These are phyloP conservation scores for Dysmachus trigonus DNA, from an alignment of 2,888 invertebrate genomes.

Conservation along the genomic window DNA sequence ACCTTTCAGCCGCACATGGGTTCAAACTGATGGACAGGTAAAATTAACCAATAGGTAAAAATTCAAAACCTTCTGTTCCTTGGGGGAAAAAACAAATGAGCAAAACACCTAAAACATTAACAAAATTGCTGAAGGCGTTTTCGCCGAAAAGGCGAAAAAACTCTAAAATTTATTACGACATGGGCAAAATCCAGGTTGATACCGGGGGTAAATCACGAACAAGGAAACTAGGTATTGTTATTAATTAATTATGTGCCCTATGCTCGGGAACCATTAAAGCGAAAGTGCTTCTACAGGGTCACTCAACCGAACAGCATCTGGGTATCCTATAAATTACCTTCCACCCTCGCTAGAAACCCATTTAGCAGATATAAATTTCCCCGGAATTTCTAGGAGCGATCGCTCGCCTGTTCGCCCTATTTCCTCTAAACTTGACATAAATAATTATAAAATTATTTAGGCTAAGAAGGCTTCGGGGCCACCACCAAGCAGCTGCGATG, in stretches of 20 bases:
- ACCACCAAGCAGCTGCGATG: not conserved
- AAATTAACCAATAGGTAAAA: not conserved
- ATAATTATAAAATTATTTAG: conserved; percentile 32
- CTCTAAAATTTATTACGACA: not conserved
- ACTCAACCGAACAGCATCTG: conserved; percentile 22
- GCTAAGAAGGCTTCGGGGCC: not conserved
- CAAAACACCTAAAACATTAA: not conserved
- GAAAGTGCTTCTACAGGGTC: not conserved
- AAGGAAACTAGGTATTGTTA: conserved; percentile 19
- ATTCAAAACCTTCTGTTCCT: not conserved
- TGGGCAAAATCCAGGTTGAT: not conserved
- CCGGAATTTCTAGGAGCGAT: not conserved
- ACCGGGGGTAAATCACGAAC: conserved; percentile 10
- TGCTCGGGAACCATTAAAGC: not conserved
- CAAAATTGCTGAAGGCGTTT: not conserved
- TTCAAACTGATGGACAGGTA: not conserved
- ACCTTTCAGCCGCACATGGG: not conserved
- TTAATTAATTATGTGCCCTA: conserved; percentile 15
- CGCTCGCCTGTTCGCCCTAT: not conserved
- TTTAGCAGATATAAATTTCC: conserved; percentile 22
- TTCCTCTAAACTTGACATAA: conserved; percentile 25
- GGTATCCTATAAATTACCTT: conserved; percentile 33
- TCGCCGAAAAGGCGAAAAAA: not conserved
- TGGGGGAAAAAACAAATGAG: not conserved
- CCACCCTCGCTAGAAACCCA: conserved; percentile 5